Percentiles rank a stretch among this genome's conserved stretches.
phyloP scores from a whole-genome alignment of 2,113 vertebrate genomes.

The Leucoraja erinaceus region DNA sequence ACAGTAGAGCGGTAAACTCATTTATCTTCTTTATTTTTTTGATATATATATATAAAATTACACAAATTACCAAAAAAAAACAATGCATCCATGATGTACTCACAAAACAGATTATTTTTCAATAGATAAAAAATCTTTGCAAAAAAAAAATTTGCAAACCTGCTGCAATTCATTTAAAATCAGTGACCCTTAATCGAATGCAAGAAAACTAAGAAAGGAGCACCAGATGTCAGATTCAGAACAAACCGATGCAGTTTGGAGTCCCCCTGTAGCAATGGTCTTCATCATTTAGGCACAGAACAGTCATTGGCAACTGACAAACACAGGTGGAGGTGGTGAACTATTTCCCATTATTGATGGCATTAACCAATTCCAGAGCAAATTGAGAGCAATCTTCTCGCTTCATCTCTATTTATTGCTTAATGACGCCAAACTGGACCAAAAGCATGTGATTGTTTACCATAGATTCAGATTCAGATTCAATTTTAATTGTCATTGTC shows the following conservation, averaged over 20 bases:
- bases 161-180: not conserved
- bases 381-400: not conserved
- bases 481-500: no score
- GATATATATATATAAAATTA: constrained; percentile 35
- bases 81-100: not conserved
- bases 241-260: not conserved
- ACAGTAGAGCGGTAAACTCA: not conserved
- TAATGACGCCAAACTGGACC: not conserved
- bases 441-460: not conserved
- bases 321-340: not conserved
- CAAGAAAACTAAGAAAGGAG: not conserved
- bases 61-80: not conserved
- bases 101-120: not conserved
- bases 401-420: not conserved
- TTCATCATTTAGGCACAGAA: not conserved
- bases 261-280: not conserved
- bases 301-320: not conserved
- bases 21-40: constrained; percentile 23
- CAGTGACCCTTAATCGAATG: not conserved
- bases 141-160: constrained; percentile 4
- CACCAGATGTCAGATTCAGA: not conserved
- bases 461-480: no score
- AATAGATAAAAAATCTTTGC: not conserved
- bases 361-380: not conserved
- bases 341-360: not conserved